Evolutionary conservation across 2,797 vertebrate genomes (phyloP).

Genomic region (Heteromormyrus szaboi): DNA sequence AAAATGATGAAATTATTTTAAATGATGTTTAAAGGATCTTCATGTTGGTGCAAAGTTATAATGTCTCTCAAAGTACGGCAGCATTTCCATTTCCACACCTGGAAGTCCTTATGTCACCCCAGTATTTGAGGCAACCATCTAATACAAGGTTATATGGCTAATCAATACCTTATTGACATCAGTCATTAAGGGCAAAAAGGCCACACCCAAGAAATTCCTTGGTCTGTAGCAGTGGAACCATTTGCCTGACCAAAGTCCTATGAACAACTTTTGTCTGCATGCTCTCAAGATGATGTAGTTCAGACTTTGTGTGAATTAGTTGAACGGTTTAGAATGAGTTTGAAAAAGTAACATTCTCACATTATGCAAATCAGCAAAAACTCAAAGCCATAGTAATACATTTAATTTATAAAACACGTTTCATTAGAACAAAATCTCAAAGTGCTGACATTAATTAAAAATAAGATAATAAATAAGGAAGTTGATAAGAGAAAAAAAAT

Average conservation of each 20-base stretch:
- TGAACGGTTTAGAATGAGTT: neutral
- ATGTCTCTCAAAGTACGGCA: neutral
- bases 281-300: neutral
- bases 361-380: neutral
- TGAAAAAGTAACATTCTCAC: neutral
- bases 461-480: neutral
- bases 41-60: neutral
- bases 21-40: neutral
- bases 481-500: neutral
- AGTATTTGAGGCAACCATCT: neutral
- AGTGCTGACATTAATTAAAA: neutral
- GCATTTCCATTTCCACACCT: neutral
- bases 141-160: neutral
- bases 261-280: neutral
- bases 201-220: neutral
- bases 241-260: neutral
- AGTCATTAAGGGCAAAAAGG: neutral
- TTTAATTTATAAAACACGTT: neutral
- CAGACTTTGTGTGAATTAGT: neutral
- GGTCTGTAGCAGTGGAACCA: neutral
- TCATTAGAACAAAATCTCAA: neutral
- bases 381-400: neutral
- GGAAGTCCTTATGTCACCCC: neutral
- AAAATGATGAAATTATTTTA: neutral
- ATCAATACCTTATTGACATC: neutral